Evolutionary conservation across 2,113 vertebrate species (phyloP).

Genomic region (Rhynchomys soricoides): DNA sequence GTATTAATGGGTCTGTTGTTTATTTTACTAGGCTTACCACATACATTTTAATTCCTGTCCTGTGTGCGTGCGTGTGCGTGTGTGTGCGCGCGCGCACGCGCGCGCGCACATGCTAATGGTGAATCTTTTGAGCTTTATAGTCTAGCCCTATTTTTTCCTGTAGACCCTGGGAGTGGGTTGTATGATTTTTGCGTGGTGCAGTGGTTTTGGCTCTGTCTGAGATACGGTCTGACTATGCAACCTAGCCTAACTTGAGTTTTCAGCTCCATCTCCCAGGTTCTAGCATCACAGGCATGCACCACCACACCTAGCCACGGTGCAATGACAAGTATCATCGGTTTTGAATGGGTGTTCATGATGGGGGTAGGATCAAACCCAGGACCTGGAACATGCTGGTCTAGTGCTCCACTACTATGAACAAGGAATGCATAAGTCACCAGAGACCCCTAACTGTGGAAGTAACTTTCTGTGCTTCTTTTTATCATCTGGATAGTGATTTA

Average conservation of each 20-base stretch:
- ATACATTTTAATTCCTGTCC: neutral
- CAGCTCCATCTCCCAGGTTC: too few species aligned
- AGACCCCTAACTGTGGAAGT: neutral
- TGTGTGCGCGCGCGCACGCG: too few species aligned
- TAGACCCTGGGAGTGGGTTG: neutral
- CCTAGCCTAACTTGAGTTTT: neutral
- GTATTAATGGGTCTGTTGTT: neutral
- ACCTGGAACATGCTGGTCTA: neutral
- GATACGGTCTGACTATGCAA: neutral
- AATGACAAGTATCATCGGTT: neutral
- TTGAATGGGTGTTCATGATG: neutral
- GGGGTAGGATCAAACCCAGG: neutral
- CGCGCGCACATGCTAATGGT: rapidly evolving
- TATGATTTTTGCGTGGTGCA: neutral
- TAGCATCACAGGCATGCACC: neutral
- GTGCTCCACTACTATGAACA: neutral
- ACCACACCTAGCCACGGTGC: neutral
- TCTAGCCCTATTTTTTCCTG: neutral
- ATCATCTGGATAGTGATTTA: neutral
- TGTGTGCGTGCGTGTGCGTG: too few species aligned
- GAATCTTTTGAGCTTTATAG: neutral
- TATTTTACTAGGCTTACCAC: neutral
- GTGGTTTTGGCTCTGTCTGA: neutral
- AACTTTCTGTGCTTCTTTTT: neutral
- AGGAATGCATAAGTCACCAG: neutral